A percentile compares a stretch with the other conserved stretches of the same genome.
phyloP scores from a whole-genome alignment of 2,113 vertebrate genomes.

The Ciconia boyciana region DNA sequence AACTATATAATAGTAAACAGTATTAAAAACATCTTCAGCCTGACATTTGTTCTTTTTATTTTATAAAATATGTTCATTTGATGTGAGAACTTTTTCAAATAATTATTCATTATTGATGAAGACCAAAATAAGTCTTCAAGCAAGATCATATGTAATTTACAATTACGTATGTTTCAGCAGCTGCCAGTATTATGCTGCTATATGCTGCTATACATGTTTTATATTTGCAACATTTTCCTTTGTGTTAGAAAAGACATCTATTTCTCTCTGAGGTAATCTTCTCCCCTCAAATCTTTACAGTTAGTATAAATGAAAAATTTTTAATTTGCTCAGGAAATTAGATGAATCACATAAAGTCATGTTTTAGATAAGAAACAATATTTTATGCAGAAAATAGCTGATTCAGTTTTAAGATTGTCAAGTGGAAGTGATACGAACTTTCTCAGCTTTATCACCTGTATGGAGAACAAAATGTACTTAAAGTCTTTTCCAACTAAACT shows the following conservation, averaged over 20 bases:
- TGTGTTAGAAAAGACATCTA: not conserved
- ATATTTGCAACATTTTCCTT: slow-evolving; percentile 4
- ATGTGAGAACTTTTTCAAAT: slow-evolving; percentile 7
- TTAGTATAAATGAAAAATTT: not conserved
- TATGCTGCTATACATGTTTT: not conserved
- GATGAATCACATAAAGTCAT: not conserved
- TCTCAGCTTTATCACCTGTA: not conserved
- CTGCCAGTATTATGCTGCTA: not conserved
- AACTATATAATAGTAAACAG: not conserved
- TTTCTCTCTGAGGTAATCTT: not conserved
- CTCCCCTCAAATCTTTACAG: not conserved
- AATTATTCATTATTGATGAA: slow-evolving; percentile 64
- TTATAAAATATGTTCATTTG: slow-evolving; percentile 18
- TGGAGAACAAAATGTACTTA: not conserved
- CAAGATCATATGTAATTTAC: slow-evolving; percentile 55
- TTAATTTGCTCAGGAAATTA: not conserved
- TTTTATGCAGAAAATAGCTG: not conserved
- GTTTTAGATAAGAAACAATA: not conserved
- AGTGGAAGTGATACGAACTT: not conserved
- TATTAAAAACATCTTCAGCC: slow-evolving; percentile 14
- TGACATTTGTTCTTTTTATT: slow-evolving; percentile 34
- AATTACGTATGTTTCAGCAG: slow-evolving; percentile 11
- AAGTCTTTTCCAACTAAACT: not conserved
- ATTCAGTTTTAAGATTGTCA: not conserved
- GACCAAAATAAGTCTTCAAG: slow-evolving; percentile 49